Percentiles rank a stretch among this genome's conserved stretches.
phyloP scores from a whole-genome alignment of 2,888 invertebrate species.

The Spisula solida region DNA sequence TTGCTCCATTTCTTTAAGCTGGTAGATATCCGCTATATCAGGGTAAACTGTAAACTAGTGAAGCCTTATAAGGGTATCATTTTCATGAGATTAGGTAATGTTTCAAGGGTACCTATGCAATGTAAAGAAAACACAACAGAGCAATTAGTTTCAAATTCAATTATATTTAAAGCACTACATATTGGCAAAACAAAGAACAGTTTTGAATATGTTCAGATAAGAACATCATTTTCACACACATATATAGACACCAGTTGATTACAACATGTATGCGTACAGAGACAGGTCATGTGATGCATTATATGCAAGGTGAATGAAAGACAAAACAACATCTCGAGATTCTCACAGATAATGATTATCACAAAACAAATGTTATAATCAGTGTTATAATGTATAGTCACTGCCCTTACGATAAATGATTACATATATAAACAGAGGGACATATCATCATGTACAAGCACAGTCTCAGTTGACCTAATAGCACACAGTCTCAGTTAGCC shows the following conservation, averaged over 20 bases:
- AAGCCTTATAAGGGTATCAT: too few relatives aligned
- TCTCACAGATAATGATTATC: neutral
- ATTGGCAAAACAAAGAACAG: constrained; percentile 28
- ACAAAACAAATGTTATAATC: neutral
- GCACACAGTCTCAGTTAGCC: too few relatives aligned
- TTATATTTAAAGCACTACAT: constrained; percentile 30
- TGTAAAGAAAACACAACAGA: neutral
- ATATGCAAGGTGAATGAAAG: constrained; percentile 17
- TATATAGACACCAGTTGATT: neutral
- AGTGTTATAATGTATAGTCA: neutral
- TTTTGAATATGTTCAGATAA: neutral
- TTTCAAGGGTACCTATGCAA: neutral
- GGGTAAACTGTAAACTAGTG: too few relatives aligned
- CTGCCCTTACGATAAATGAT: too few relatives aligned
- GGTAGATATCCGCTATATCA: too few relatives aligned
- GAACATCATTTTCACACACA: neutral
- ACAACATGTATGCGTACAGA: neutral
- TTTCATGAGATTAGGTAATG: too few relatives aligned
- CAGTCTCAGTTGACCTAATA: too few relatives aligned
- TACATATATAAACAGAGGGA: too few relatives aligned
- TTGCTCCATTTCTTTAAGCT: too few relatives aligned
- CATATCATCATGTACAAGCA: too few relatives aligned
- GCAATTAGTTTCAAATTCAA: neutral
- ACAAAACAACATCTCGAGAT: constrained; percentile 7
- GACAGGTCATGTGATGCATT: constrained; percentile 4